A percentile compares a stretch with the other conserved stretches of the same genome.
Conservation (phyloP, 1,140 invertebrate genomes). For the Hypothenemus hampei region DNA sequence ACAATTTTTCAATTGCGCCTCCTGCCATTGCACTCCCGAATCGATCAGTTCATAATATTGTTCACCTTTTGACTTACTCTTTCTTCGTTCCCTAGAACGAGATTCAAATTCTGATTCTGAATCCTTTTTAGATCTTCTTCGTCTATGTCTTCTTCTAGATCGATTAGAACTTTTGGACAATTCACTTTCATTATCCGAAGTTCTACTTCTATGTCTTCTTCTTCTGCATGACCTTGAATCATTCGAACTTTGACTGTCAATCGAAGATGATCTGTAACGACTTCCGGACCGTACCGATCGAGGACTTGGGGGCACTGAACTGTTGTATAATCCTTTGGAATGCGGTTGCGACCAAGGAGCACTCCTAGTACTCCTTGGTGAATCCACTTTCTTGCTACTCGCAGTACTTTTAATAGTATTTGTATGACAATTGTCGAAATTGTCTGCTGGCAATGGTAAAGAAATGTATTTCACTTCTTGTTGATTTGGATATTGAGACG, state of each 20-base stretch:
- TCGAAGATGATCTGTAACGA: constrained; percentile 55
- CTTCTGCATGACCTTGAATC: constrained; percentile 63
- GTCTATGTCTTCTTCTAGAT: constrained; percentile 62
- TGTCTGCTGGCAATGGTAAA: constrained; percentile 54
- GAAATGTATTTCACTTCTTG: constrained; percentile 58
- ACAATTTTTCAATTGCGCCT: constrained; percentile 64
- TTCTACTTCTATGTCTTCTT: constrained; percentile 61
- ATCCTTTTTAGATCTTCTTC: constrained; percentile 58
- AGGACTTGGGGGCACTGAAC: constrained; percentile 58
- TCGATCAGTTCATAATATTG: constrained; percentile 64
- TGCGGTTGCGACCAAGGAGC: constrained; percentile 74
- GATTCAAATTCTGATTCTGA: constrained; percentile 55
- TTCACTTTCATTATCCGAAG: constrained; percentile 86
- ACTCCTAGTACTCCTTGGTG: constrained; percentile 74
- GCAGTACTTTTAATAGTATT: constrained; percentile 21
- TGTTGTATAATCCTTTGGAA: constrained; percentile 64
- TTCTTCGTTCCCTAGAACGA: constrained; percentile 39
- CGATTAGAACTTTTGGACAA: constrained; percentile 74
- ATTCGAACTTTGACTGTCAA: constrained; percentile 81
- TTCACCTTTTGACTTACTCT: constrained; percentile 26
- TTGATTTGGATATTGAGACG: constrained; percentile 41
- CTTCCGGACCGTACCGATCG: constrained; percentile 64
- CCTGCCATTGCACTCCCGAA: constrained; percentile 80
- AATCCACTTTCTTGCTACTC: constrained; percentile 52
- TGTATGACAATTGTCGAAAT: constrained; percentile 32